These are phyloP conservation scores for Melieria picta DNA, from an alignment of 2,888 invertebrate genomes.

Conservation along the genomic window DNA sequence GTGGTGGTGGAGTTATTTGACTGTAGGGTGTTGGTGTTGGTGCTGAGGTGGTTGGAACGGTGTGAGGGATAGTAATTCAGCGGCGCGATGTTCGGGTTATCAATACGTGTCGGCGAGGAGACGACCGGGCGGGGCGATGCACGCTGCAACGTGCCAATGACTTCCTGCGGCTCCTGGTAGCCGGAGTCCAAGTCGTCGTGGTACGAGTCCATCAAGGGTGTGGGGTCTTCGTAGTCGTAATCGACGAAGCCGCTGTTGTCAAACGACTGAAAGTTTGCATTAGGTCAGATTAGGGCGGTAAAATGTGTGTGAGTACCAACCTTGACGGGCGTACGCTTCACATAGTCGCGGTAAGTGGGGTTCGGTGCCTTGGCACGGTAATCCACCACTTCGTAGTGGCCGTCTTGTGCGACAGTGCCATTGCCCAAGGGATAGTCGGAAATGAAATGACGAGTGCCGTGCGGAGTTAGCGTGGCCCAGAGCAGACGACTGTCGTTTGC, in stretches of 20 bases:
- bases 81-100: constrained; percentile 81
- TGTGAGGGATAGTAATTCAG: constrained; percentile 74
- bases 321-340: constrained; percentile 62
- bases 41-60: constrained; percentile 44
- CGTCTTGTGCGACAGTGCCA: constrained; percentile 67
- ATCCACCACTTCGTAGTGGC: constrained; percentile 79
- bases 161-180: constrained; percentile 67
- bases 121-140: constrained; percentile 73
- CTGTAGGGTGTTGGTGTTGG: constrained; percentile 42
- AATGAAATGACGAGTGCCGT: constrained; percentile 82
- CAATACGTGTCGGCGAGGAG: constrained; percentile 83
- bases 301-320: constrained; percentile 44
- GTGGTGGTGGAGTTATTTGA: constrained; percentile 57
- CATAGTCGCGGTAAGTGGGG: constrained; percentile 57
- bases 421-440: constrained; percentile 68
- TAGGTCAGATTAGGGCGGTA: background rate
- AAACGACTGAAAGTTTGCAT: constrained; percentile 66
- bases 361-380: constrained; percentile 60
- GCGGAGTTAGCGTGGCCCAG: constrained; percentile 87
- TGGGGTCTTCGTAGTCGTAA: constrained; percentile 84
- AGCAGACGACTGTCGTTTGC: constrained; percentile 76
- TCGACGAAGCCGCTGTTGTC: constrained; percentile 83
- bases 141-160: constrained; percentile 61
- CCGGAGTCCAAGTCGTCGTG: constrained; percentile 71
- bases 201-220: constrained; percentile 79